Base-by-base conservation (phyloP, 2,113 vertebrate species). In the Urocolius indicus region DNA sequence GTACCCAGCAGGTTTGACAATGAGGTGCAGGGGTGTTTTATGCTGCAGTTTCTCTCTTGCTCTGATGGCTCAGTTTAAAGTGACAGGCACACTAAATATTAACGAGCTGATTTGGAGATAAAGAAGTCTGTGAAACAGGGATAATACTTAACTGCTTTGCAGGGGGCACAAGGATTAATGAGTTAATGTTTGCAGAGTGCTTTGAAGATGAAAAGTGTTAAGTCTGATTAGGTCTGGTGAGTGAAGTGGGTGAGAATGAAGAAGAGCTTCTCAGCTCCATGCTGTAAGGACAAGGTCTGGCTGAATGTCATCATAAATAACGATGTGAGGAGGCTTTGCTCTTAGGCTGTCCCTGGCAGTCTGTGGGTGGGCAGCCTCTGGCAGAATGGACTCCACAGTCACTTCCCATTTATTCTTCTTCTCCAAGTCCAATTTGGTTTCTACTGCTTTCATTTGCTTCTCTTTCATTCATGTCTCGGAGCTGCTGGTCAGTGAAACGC, bases 151-250 rank as follows among this genome's bases (percentile, higher is more conserved):
- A 69, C 78, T 23, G 38, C 67, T 21, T 59, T 52, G 27, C 32
- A 1, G 13, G 91, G 76, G 49, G n/a, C 45, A 23, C 10, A 22
- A 55, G 82, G 82, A 81, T 90, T 95, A 87, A 80, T 9, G 74
- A 84, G 69, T 46, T 89, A 84, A 93, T 81, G 59, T 71, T 66
- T 66, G 46, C 74, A 77, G 52, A 93, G 66, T 69, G 77, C 82
- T 93, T 74, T 87, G 85, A 91, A 92, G 82, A 84, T 77, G 68
- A 69, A 58, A 72, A 45, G 62, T 52, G 79, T 30, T 72, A 45
- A 69, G 66, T 55, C 41, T 65, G 71, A n/a, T 57, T n/a, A 38
- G 52, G 62, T 66, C 71, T 71, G 38, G 45, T 24, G 27, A 6
- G 57, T 21, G 54, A 66, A 61, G 26, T 10, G 13, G 43, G 52